Evolutionary conservation across 2,113 vertebrate genomes (phyloP).

Genomic region (Aegotheles bennettii): DNA sequence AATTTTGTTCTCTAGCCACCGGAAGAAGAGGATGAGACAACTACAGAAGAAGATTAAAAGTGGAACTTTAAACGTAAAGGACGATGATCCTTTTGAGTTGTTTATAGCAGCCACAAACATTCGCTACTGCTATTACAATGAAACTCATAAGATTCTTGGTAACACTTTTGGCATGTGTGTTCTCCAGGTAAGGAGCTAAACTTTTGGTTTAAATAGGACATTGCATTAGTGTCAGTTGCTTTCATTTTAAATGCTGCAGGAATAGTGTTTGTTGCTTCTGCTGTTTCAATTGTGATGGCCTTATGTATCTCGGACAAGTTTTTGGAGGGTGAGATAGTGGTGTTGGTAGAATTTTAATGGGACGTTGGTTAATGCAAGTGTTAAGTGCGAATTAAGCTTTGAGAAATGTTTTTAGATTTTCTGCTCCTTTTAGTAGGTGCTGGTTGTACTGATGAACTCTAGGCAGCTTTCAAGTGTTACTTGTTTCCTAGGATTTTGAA

Average conservation of each 20-base stretch:
- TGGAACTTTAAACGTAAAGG: constrained; percentile 87
- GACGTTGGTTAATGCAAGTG: no score
- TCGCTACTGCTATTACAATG: constrained; percentile 98
- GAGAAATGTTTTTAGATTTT: neutral
- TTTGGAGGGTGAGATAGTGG: neutral
- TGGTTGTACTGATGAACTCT: neutral
- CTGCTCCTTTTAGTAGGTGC: neutral
- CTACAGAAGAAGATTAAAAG: constrained; percentile 96
- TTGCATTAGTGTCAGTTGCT: rapidly evolving
- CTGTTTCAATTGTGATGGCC: neutral
- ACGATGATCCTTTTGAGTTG: constrained; percentile 95
- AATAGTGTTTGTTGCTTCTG: neutral
- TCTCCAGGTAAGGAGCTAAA: constrained; percentile 80
- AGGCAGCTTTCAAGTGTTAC: neutral
- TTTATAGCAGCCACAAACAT: constrained; percentile 96
- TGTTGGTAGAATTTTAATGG: neutral
- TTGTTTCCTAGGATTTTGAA: constrained; percentile 87
- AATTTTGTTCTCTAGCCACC: constrained; percentile 74
- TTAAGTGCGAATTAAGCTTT: neutral
- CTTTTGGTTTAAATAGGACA: neutral
- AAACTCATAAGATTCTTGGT: constrained; percentile 96
- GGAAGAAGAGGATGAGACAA: constrained; percentile 97
- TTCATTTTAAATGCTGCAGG: neutral
- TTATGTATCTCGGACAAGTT: rapidly evolving
- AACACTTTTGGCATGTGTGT: constrained; percentile 98